Conservation (phyloP, 2,888 invertebrate species). For the Catocala sponsa region DNA sequence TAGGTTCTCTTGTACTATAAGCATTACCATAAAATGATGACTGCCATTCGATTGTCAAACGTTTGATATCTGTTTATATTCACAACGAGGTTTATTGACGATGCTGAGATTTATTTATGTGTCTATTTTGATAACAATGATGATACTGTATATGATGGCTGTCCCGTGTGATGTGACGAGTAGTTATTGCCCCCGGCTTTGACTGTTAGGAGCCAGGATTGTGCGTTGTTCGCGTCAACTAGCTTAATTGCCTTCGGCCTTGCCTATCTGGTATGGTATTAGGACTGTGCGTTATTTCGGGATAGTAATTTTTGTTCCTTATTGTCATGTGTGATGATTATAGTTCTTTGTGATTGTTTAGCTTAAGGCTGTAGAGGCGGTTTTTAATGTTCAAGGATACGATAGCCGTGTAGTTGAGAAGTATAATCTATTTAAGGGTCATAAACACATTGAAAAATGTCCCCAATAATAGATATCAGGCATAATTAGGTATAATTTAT, state of each 20-base stretch:
- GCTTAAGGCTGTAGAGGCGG: neutral
- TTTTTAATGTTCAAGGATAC: no score
- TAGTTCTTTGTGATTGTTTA: neutral
- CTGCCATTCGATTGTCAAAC: neutral
- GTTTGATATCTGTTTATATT: neutral
- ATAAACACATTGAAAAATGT: no score
- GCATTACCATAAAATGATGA: no score
- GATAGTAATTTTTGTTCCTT: neutral
- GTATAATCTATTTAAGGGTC: no score
- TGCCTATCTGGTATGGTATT: neutral
- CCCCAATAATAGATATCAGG: no score
- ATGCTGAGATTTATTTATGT: neutral
- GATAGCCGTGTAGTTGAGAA: no score
- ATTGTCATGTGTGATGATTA: constrained; percentile 10
- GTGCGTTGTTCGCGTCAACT: no score
- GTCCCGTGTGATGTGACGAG: neutral
- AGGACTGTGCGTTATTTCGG: neutral
- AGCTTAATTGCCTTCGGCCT: neutral
- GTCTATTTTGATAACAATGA: neutral
- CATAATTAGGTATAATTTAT: no score
- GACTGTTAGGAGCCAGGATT: neutral
- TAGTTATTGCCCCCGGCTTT: neutral
- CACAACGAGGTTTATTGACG: neutral
- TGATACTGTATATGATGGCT: neutral
- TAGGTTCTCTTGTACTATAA: no score